Conservation (phyloP, 2,113 vertebrate genomes). For the Rhadina sibilatrix region DNA sequence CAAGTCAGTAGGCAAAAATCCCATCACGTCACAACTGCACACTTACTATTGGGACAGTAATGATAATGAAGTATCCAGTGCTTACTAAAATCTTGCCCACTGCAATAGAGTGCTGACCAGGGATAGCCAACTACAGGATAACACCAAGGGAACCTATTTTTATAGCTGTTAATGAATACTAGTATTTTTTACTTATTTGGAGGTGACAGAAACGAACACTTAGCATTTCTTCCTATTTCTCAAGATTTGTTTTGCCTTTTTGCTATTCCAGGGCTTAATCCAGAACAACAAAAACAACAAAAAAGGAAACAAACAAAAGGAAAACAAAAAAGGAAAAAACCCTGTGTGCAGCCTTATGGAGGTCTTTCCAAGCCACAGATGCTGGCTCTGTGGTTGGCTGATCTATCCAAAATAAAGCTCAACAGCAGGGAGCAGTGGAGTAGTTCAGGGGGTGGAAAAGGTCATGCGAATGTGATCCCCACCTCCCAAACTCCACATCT, state of each 20-base stretch:
- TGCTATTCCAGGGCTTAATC: neutral
- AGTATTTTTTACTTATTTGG: neutral
- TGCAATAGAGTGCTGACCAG: neutral
- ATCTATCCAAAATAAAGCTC: constrained; percentile 51
- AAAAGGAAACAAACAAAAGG: neutral
- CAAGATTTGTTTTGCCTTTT: neutral
- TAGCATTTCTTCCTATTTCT: neutral
- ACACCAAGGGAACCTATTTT: neutral
- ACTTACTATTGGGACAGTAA: neutral
- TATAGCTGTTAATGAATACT: neutral
- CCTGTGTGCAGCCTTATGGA: neutral
- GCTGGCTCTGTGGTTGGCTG: constrained; percentile 34
- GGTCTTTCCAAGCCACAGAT: constrained; percentile 43
- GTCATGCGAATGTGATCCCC: constrained; percentile 22
- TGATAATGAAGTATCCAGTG: neutral
- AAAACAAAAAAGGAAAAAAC: neutral
- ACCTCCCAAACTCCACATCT: neutral
- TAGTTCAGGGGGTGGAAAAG: constrained; percentile 38
- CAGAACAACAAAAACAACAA: neutral
- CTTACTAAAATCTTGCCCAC: neutral
- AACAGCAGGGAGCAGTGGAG: constrained; percentile 39
- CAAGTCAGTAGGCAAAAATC: neutral
- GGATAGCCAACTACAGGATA: neutral
- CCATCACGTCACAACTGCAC: neutral
- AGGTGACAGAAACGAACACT: neutral